A percentile compares a stretch with the other conserved stretches of the same genome.
These are phyloP conservation scores for Pinctada fucata DNA, from an alignment of 2,888 invertebrate genomes.

Conservation along the genomic window DNA sequence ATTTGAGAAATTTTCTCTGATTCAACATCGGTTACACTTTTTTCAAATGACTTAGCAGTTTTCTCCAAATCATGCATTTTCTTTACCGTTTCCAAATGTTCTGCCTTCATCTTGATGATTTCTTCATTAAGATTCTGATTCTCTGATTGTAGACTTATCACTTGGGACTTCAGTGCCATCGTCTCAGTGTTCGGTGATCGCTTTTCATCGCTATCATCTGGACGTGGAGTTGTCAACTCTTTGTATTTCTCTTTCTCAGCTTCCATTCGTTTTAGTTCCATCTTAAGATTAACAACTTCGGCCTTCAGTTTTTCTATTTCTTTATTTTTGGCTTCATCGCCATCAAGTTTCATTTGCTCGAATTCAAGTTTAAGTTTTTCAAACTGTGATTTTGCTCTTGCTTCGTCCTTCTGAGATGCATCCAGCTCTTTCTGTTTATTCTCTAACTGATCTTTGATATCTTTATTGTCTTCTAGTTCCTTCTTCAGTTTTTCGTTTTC, in stretches of 20 bases:
- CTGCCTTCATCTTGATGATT: constrained; percentile 58
- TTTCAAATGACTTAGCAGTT: constrained; percentile 46
- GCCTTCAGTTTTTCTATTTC: constrained; percentile 7
- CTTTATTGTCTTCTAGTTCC: constrained; percentile 13
- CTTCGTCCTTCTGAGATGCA: constrained; percentile 5
- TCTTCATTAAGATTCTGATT: constrained; percentile 58
- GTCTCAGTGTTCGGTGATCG: constrained; percentile 35
- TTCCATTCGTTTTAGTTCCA: constrained; percentile 29
- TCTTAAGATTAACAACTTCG: constrained; percentile 16
- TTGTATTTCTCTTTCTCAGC: constrained; percentile 29
- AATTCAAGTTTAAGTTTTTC: constrained; percentile 24
- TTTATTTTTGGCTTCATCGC: background rate
- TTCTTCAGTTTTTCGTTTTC: constrained; percentile 12
- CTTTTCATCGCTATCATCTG: background rate
- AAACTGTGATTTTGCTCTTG: constrained; percentile 12
- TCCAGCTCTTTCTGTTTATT: constrained; percentile 7
- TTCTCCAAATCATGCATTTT: constrained; percentile 52
- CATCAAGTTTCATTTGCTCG: constrained; percentile 10
- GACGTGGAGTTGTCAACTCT: constrained; percentile 17
- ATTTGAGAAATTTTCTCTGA: constrained; percentile 48
- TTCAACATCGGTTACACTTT: constrained; percentile 42
- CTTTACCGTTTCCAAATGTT: constrained; percentile 52
- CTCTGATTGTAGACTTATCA: constrained; percentile 54
- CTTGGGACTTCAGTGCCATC: constrained; percentile 50
- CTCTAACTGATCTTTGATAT: background rate